phyloP scores from a whole-genome alignment of 2,888 invertebrate species.

The Pyrgus malvae region DNA sequence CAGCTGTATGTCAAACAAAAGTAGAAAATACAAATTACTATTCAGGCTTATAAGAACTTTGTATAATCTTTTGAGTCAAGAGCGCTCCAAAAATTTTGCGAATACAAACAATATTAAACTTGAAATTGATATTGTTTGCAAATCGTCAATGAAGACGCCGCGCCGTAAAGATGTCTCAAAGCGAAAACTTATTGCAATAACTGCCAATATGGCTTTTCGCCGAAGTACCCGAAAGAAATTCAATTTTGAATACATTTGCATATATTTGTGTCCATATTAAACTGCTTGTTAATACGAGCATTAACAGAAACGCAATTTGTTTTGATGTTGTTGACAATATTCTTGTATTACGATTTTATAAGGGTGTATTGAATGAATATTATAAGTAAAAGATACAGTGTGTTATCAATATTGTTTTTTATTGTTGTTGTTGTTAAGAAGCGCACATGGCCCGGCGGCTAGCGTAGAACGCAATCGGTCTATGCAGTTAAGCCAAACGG shows the following conservation, averaged over 20 bases:
- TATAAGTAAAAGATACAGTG: too few species aligned
- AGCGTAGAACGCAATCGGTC: too few species aligned
- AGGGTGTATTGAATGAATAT: too few species aligned
- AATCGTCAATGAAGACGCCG: conserved; percentile 5
- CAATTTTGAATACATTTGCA: conserved; percentile 13
- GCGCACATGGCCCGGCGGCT: too few species aligned
- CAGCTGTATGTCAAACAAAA: too few species aligned
- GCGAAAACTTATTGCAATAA: conserved; percentile 15
- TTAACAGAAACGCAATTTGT: conserved; percentile 16
- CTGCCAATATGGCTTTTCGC: conserved; percentile 1
- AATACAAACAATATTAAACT: conserved; percentile 12
- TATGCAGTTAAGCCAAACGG: too few species aligned
- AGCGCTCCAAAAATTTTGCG: neutral
- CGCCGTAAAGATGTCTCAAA: conserved; percentile 12
- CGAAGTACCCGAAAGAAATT: neutral
- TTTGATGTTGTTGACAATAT: neutral
- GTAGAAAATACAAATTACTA: too few species aligned
- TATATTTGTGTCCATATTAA: conserved; percentile 5
- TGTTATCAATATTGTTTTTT: too few species aligned
- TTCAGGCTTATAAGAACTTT: too few species aligned
- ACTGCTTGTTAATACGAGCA: neutral
- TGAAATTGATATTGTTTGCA: conserved; percentile 21
- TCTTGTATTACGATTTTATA: neutral
- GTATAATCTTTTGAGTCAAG: neutral
- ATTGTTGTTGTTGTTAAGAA: too few species aligned